Conservation (phyloP, 2,888 invertebrate species). For the Nephrotoma guestfalica region DNA sequence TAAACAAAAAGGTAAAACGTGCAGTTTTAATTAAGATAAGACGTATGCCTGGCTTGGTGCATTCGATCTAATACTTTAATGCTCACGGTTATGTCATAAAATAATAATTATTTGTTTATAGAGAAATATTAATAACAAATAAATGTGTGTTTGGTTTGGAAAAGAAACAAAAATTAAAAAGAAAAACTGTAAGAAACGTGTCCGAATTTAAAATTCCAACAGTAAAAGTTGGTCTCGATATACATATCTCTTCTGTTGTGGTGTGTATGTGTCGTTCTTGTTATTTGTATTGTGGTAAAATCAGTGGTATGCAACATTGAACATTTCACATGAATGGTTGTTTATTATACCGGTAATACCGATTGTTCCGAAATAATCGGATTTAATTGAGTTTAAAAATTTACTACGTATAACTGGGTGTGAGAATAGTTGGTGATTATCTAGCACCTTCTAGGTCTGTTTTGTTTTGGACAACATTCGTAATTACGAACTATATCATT, state of each 20-base stretch:
- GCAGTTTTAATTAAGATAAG: background rate
- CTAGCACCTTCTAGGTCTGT: too few species aligned
- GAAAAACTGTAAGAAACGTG: background rate
- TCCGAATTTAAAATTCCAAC: background rate
- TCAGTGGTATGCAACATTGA: background rate
- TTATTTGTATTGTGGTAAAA: background rate
- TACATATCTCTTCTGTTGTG: background rate
- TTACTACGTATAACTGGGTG: too few species aligned
- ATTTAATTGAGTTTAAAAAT: too few species aligned
- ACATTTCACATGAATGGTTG: background rate
- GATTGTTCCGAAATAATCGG: too few species aligned
- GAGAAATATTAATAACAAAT: background rate
- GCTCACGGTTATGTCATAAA: background rate
- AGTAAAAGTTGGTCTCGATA: background rate
- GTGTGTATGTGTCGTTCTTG: background rate
- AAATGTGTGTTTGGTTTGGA: too few species aligned
- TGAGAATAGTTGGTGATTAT: too few species aligned
- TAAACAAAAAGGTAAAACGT: background rate
- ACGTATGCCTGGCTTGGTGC: background rate
- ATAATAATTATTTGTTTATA: background rate
- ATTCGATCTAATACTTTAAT: background rate
- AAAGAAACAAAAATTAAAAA: background rate
- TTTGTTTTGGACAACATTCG: too few species aligned
- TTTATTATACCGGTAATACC: too few species aligned
- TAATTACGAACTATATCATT: too few species aligned